Evolutionary conservation across 2,797 vertebrate species (phyloP), one percentile per base, ranked within the genome.

Genomic region (Sebastes diploproa): DNA sequence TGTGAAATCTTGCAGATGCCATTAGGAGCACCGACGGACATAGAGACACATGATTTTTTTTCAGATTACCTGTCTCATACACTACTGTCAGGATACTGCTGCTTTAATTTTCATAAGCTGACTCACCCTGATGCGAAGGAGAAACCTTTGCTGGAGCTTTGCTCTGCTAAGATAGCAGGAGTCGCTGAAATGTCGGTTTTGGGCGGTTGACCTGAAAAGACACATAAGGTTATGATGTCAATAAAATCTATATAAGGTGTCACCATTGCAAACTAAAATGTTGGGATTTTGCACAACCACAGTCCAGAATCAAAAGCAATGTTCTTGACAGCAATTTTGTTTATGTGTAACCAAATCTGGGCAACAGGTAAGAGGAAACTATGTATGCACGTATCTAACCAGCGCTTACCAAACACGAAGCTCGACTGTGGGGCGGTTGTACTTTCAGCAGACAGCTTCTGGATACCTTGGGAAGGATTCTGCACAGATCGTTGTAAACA

Each of bases 401-500:
- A 10, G 3, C n/a, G 52, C 92, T 92, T 81, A 96, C 96, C 94
- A 81, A 96, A 96, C 27, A 93, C 60, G 30, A 95, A 96, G 69
- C 87, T 16, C 3, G 80, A 13, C 63, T 91, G 89, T 50, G 88
- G 25, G 10, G 75, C 18, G 5, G 85, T 27, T 23, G 82, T 27
- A 59, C 66, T 66, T 32, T 95, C 95, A 29, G 80, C 1, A 2
- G 92, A 30, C 8, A 90, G 67, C 80, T 95, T 96, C 72, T 87
- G 81, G 3, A 90, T 50, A 4, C 70, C 87, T 34, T 92, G 92
- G 6, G 76, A 30, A 9, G 94, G 87, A 85, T 91, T 95, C 94
- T 96, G 90, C 27, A 63, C 11, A 85, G 12, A 86, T 2, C 80
- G 20, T 72, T 72, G 77, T 8, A 74, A 66, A 71, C 11, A 63